Base-by-base conservation (phyloP, 2,797 vertebrate species). In the Allobates femoralis region DNA sequence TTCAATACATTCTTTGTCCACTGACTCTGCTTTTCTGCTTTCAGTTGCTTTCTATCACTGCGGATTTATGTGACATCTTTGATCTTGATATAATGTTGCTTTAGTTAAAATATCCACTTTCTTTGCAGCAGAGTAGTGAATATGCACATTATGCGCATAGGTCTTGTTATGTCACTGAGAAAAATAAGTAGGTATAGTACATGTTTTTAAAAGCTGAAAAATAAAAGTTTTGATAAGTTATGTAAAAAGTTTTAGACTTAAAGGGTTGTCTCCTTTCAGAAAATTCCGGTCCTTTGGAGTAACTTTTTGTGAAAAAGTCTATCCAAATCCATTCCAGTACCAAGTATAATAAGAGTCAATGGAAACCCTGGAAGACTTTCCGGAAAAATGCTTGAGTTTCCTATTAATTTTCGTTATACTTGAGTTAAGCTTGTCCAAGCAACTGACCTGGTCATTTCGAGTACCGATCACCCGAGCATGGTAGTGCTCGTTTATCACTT, bases 1-100 rank as follows among this genome's bases (percentile, higher is more conserved):
- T 12, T 73, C 67, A 83, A 74, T 74, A 19, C 1, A 6, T 60
- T 28, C 32, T 83, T 83, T 83, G 32, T 74, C 66, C 51, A 71
- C 15, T 11, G 11, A n/a, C 19, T 58, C 10, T 2, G 7, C 7
- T 11, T 37, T 26, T 15, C 6, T 55, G 3, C 26, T 32, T 69
- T 41, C 5, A 14, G 21, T 50, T 53, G 28, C 79, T 34, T 51
- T 41, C 26, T 26, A 66, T 28, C 30, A 16, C 12, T 34, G 18
- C 2, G 4, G 64, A 82, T n/a, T 82, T n/a, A 10, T 26, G 30
- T 55, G 50, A 82, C 23, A 12, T 55, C 2, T 56, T 56, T 71
- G 80, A 71, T 55, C 50, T 55, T 7, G 21, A 10, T n/a, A 34
- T 58, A 2, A n/a, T 83, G 15, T 74, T 16, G 46, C 14, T 46